phyloP scores from a whole-genome alignment of 2,888 invertebrate species.

The Muschampia plurimacula region DNA sequence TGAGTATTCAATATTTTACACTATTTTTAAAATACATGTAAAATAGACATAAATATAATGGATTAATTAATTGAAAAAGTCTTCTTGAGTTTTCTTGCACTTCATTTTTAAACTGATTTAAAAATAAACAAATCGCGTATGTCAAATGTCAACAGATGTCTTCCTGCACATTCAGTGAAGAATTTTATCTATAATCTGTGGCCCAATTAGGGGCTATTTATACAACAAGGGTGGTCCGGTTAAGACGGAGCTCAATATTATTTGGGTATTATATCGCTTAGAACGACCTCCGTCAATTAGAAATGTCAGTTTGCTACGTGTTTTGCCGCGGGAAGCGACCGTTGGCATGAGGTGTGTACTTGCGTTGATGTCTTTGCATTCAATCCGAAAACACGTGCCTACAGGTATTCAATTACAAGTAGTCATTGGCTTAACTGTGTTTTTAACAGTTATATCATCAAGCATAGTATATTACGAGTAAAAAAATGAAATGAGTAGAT shows the following conservation, averaged over 20 bases:
- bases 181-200: slow-evolving; percentile 74
- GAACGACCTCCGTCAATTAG: slow-evolving; percentile 74
- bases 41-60: background rate
- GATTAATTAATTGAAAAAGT: background rate
- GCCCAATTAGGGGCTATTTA: slow-evolving; percentile 78
- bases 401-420: too few relatives aligned
- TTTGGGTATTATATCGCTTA: slow-evolving; percentile 49
- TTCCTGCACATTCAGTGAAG: slow-evolving; percentile 57
- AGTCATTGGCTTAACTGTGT: too few relatives aligned
- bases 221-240: slow-evolving; percentile 72
- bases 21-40: too few relatives aligned
- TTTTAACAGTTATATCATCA: too few relatives aligned
- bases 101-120: slow-evolving; percentile 4
- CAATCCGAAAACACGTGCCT: background rate
- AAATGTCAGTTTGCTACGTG: slow-evolving; percentile 74
- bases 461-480: too few relatives aligned
- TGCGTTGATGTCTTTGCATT: slow-evolving; percentile 50
- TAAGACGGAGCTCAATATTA: slow-evolving; percentile 55
- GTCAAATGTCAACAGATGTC: slow-evolving; percentile 63
- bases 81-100: background rate
- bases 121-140: slow-evolving; percentile 45
- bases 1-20: too few relatives aligned
- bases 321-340: slow-evolving; percentile 55
- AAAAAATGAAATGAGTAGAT: too few relatives aligned
- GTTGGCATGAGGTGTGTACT: slow-evolving; percentile 35